Base-by-base conservation (phyloP, 2,113 vertebrate genomes). In the Chloroceryle aenea region DNA sequence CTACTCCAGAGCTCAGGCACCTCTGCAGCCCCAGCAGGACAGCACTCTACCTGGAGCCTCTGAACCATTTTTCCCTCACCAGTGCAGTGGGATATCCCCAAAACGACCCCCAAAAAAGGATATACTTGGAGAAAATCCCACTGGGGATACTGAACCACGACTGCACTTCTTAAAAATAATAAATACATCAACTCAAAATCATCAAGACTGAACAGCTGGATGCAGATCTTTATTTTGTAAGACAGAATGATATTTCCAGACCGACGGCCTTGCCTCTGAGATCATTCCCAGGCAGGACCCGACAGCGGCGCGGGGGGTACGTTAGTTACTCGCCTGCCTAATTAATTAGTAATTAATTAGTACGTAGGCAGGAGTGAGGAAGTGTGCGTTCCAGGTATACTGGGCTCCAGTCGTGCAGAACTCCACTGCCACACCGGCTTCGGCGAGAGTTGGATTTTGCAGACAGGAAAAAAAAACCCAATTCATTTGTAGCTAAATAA, bases 401-500 rank as follows among this genome's bases (percentile, higher is more conserved):
- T 11, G 38, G 34, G 77, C 63, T 5, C 55, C 55, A 68, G 1
- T 0, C 67, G 6, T 34, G 56, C 56, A 66, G 3, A 82, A 48
- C 40, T 47, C 67, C 53, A 27, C 82, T 20, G 48, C 58, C n/a
- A 47, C 77, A 92, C n/a, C 43, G 6, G 12, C 29, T 5, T 66
- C 81, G 27, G 69, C 47, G 5, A 52, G 34, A 77, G 32, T 3
- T 29, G 20, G 26, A 26, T 71, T 87, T 79, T 61, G 48, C 83
- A 86, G n/a, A 81, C 94, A 88, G 86, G 62, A 12, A 22, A 50
- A 50, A 50, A 50, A 62, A 85, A 87, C 75, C 45, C 9, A 77
- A 91, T 81, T 25, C 13, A 50, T 25, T 45, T 16, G 22, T 72
- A 87, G 7, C 45, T 61, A 78, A 95, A 97, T 93, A 95, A 94